Base-by-base conservation (phyloP, 2,113 vertebrate species). In the Dicerorhinus sumatrensis region DNA sequence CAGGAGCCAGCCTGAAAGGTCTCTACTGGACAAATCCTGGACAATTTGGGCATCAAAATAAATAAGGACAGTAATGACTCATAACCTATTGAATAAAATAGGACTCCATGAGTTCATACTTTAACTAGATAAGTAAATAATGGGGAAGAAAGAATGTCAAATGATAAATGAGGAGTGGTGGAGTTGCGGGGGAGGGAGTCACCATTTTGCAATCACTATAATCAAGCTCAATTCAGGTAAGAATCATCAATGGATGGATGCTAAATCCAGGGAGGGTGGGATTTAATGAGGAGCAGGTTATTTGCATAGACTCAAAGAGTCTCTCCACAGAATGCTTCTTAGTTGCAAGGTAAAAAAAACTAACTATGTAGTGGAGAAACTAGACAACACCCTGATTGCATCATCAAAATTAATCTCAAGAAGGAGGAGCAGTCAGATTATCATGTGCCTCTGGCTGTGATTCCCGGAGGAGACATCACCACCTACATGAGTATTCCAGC, bases 1-100 rank as follows among this genome's bases (percentile, higher is more conserved):
- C 1, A 85, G 56, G 56, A 84, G 46, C 17, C 85, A 84, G 51
- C 36, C 27, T 79, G 10, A 94, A 89, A n/a, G 42, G 29, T 39
- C 10, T 70, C 46, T 42, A 48, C 18, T 79, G 56, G 27, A 51
- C 21, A 65, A 89, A 92, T 29, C 33, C 54, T 86, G n/a, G 60
- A 91, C 20, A 86, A 93, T 75, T 21, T 93, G 76, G 29, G 42
- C 16, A 93, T 65, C 17, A 93, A 93, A 87, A 95, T 72, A 89
- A 80, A n/a, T 60, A 62, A 76, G 51, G 23, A 90, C 31, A 87
- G 31, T 54, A 85, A 91, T 36, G 46, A 63, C 51, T 70, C 60
- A 63, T 56, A 70, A 89, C 29, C 13, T 70, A 60, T 5, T 90
- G 54, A 93, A 72, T 62, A 48, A 93, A 90, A 51, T 0, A 60